Percentiles rank a stretch among this genome's conserved stretches.
Conservation (phyloP, 2,888 invertebrate genomes). For the Gastrophysa polygoni region DNA sequence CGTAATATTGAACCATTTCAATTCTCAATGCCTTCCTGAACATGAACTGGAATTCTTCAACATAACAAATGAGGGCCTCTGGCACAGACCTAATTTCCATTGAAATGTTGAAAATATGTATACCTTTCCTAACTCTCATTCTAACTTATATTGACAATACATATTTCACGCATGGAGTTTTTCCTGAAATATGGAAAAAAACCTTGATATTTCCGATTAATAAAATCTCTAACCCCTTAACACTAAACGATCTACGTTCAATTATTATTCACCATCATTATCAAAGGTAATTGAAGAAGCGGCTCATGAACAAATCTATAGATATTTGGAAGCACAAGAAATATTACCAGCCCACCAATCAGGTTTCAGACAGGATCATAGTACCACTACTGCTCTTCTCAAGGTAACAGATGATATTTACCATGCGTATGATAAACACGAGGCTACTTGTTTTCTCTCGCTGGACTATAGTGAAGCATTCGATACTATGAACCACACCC, state of each 20-base stretch:
- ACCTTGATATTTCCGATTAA: constrained; percentile 14
- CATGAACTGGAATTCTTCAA: background rate
- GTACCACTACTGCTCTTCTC: background rate
- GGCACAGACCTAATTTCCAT: background rate
- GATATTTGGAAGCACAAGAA: constrained; percentile 25
- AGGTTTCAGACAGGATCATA: background rate
- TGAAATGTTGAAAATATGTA: background rate
- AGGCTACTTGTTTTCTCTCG: background rate
- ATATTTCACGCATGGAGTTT: background rate
- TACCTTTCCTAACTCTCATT: background rate
- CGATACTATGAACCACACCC: background rate
- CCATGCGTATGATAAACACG: background rate
- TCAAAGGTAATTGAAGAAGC: constrained; percentile 13
- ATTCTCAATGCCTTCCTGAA: background rate
- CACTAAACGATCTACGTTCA: background rate
- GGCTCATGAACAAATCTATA: background rate
- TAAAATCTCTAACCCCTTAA: background rate
- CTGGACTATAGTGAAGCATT: background rate
- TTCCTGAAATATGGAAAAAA: background rate
- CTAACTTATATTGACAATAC: background rate
- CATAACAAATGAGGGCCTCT: background rate
- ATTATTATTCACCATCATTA: constrained; percentile 5
- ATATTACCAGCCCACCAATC: background rate
- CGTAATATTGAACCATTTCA: background rate
- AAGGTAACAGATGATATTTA: background rate